Base-by-base conservation (phyloP, 2,113 vertebrate genomes). In the Deroptyus accipitrinus region DNA sequence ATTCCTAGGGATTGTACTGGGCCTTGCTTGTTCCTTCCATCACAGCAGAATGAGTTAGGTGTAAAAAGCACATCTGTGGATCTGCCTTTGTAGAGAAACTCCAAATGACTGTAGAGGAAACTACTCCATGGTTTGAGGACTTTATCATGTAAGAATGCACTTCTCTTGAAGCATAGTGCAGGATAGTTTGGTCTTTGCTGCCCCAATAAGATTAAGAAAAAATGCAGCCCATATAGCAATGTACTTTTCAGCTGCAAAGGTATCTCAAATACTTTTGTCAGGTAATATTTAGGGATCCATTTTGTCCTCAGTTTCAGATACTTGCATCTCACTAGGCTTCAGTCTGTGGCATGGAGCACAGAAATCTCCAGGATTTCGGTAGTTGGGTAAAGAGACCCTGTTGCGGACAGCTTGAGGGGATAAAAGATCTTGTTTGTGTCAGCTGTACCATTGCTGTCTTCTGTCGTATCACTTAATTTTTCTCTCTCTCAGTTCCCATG, bases 101-200 rank as follows among this genome's bases (percentile, higher is more conserved):
- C 31, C 4, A 57, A 28, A 41, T 31, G 22, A 39, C 22, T 82
- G 4, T 11, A 19, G n/a, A 51, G 39, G 67, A 80, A 80, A 28
- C 63, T 63, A 18, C 44, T 79, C 12, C 2, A 0, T 51, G 13
- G 20, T 31, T 62, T 66, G 72, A 57, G 30, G 23, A 16, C 25
- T n/a, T 61, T 35, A 46, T 46, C 0, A 0, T 27, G 13, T 28
- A 42, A 41, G 54, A 39, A 31, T 2, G 6, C 12, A 11, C 11
- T 76, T 76, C n/a, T 84, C 51, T 66, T 74, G 66, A 67, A 70
- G n/a, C 25, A 49, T 18, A 2, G 7, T 17, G 0, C 5, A 10
- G 63, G 25, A 23, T 35, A 54, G 18, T 70, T 70, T 41, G 88
- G 49, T 59, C 37, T 87, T 83, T 69, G 57, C 49, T 95, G 10